Conservation (phyloP, 2,888 invertebrate genomes). For the Clostera curtula region DNA sequence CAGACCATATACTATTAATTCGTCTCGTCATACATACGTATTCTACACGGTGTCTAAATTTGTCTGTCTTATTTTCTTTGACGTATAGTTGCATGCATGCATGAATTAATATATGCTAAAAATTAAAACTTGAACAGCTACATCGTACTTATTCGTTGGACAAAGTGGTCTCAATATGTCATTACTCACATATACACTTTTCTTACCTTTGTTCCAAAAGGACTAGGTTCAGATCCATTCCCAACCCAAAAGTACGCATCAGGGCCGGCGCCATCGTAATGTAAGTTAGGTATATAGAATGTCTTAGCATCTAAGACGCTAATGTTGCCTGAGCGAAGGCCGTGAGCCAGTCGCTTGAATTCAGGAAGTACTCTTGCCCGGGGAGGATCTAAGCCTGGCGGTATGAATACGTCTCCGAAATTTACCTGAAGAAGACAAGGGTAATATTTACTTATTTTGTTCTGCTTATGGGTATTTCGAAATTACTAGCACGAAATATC, state of each 20-base stretch:
- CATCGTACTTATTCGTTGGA: too few species aligned
- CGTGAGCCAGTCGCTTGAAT: constrained; percentile 90
- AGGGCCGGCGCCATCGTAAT: constrained; percentile 93
- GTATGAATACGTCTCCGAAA: constrained; percentile 90
- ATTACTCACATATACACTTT: not conserved
- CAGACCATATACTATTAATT: too few species aligned
- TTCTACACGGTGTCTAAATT: too few species aligned
- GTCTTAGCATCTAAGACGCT: constrained; percentile 94
- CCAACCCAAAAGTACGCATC: constrained; percentile 98
- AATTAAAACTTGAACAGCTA: too few species aligned
- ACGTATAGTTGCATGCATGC: too few species aligned
- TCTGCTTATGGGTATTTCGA: too few species aligned
- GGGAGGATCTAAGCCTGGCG: constrained; percentile 84
- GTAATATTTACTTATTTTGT: too few species aligned
- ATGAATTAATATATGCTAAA: too few species aligned
- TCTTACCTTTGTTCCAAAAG: constrained; percentile 85
- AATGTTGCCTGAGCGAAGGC: constrained; percentile 91
- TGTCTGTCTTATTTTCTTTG: too few species aligned
- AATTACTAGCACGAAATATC: too few species aligned
- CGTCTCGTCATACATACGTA: too few species aligned
- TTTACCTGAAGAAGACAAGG: constrained; percentile 82
- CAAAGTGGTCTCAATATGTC: too few species aligned
- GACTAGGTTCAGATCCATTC: constrained; percentile 86
- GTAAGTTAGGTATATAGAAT: constrained; percentile 92
- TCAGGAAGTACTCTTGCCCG: constrained; percentile 87